Conservation (phyloP, 1,140 invertebrate genomes). For the Drosophila miranda region DNA sequence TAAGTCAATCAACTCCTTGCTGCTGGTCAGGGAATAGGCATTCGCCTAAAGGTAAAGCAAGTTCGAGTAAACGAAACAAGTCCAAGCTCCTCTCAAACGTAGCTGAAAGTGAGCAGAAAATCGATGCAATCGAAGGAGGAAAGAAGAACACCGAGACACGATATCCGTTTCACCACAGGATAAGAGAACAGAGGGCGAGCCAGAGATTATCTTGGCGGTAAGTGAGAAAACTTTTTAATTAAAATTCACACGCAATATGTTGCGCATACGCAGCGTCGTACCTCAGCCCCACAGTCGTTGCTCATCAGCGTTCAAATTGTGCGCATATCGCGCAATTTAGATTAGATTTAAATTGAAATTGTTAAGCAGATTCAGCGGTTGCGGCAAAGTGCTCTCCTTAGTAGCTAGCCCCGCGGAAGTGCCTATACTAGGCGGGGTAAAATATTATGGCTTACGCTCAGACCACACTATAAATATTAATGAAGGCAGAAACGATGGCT, state of each 20-base stretch:
- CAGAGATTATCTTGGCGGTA: slow-evolving; percentile 70
- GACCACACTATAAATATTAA: slow-evolving; percentile 68
- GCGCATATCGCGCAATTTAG: slow-evolving; percentile 78
- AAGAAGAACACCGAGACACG: slow-evolving; percentile 19
- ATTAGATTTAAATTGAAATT: slow-evolving; percentile 77
- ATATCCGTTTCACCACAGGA: slow-evolving; percentile 52
- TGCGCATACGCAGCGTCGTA: slow-evolving; percentile 68
- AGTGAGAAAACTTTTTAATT: slow-evolving; percentile 78
- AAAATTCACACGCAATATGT: slow-evolving; percentile 81
- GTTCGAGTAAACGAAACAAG: slow-evolving; percentile 40
- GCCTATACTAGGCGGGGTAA: slow-evolving; percentile 19
- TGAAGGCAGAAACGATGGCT: slow-evolving; percentile 58
- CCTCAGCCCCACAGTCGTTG: slow-evolving; percentile 29
- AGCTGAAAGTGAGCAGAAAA: slow-evolving; percentile 53
- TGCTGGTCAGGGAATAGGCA: slow-evolving; percentile 15
- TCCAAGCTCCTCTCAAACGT: slow-evolving; percentile 43
- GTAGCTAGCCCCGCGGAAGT: not conserved
- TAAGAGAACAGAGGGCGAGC: not conserved
- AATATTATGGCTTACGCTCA: slow-evolving; percentile 28
- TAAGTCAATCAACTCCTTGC: too few species aligned
- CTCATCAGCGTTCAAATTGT: slow-evolving; percentile 80
- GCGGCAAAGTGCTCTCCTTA: slow-evolving; percentile 6
- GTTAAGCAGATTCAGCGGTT: slow-evolving; percentile 55
- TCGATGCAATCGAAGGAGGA: slow-evolving; percentile 68
- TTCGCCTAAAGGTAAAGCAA: slow-evolving; percentile 26